Base-by-base conservation (phyloP, 2,888 invertebrate genomes). In the Iphiclides podalirius region DNA sequence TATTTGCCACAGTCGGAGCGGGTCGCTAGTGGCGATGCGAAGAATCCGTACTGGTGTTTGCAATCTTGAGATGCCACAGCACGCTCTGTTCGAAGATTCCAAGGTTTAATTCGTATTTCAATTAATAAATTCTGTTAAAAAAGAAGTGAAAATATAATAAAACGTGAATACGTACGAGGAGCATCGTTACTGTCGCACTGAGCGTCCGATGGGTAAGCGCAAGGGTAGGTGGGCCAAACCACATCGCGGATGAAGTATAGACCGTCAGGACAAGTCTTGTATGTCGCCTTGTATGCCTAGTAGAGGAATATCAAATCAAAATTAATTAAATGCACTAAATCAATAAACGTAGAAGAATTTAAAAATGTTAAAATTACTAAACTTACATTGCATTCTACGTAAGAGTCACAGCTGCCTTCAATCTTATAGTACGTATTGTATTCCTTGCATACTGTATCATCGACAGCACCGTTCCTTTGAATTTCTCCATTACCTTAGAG, bases 41-140 rank as follows among this genome's bases (percentile, higher is more conserved):
- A 96, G 75, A 94, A 93, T 0, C 95, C 96, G 61, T 92, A 95
- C 66, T 93, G 94, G 68, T 94, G 94, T 0, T 95, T 94, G 60
- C 96, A 96, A 0, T 76, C 93, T 0, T 91, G 91, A 0, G 93
- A 94, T 0, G 95, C 80, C 53, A 90, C 85, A 1, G 93, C 75
- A 9, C 90, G 84, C 67, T 94, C 94, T 94, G 63, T 31, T 12
- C 0, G 39, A n/a, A 45, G n/a, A n/a, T n/a, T 20, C 20, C 20
- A 20, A 4, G 20, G 20, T 20, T 6, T 4, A 20, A 20, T 20
- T 20, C 20, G 20, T 20, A 20, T 20, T 20, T 4, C 20, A 20
- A n/a, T n/a, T 20, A 20, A 20, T 6, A 20, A 20, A 20, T 20
- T 20, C 3, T 6, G 6, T 20, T 20, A 20, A 4, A 4, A 20